Evolutionary conservation across 2,797 vertebrate species (phyloP).

Genomic region (Momotus momota): DNA sequence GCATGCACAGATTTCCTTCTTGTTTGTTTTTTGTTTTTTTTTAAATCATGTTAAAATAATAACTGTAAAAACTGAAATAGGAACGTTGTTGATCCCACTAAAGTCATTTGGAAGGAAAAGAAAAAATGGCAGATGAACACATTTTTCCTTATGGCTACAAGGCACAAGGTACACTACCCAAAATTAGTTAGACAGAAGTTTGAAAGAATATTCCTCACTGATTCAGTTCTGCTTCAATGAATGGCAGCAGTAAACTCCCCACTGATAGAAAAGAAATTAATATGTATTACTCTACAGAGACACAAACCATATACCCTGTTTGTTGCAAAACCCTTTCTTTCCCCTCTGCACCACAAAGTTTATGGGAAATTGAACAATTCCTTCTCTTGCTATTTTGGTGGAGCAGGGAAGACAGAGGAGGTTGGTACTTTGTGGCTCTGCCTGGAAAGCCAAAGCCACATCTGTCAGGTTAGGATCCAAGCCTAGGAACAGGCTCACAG

Average conservation of each 20-base stretch:
- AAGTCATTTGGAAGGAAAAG: background rate
- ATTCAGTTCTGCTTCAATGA: background rate
- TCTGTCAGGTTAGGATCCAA: constrained; percentile 48
- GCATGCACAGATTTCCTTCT: background rate
- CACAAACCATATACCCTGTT: background rate
- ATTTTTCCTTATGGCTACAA: background rate
- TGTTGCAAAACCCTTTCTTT: constrained; percentile 13
- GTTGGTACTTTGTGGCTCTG: background rate
- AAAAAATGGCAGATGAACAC: background rate
- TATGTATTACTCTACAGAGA: background rate
- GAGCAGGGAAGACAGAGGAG: background rate
- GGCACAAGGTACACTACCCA: background rate
- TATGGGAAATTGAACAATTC: constrained; percentile 10
- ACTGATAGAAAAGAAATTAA: background rate
- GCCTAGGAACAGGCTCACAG: constrained; percentile 13
- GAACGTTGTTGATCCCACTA: background rate
- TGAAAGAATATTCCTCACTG: background rate
- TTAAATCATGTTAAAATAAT: background rate
- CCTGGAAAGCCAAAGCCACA: constrained; percentile 45
- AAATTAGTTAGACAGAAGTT: background rate
- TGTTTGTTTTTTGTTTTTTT: background rate
- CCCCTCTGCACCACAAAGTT: constrained; percentile 14
- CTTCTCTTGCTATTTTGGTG: background rate
- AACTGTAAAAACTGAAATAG: background rate
- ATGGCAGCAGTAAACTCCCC: background rate